Evolutionary conservation across 2,888 invertebrate genomes (phyloP), one percentile per base, ranked within the genome.

Genomic region (Eugnorisma glareosa): DNA sequence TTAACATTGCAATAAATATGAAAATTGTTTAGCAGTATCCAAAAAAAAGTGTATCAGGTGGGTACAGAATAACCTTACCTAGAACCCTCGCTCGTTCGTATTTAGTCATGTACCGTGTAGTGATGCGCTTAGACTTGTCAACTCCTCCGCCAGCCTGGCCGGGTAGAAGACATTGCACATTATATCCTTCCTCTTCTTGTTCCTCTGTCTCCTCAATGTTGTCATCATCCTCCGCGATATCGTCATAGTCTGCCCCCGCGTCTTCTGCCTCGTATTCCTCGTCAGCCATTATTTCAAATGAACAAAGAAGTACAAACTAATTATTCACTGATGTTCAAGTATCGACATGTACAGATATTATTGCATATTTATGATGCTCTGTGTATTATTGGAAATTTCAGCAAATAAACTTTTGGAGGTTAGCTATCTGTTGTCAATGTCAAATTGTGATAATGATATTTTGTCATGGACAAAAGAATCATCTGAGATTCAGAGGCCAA

Each of bases 21-120:
- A 13, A 2, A 35, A 24, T 11, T 21, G 6, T 15, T 6, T 1
- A 37, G 18, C 3, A 28, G 4, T 21, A 18, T 28, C 18, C 37
- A 11, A 43, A 59, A 18, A 73, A 35, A 5, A 15, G 24, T 28
- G 5, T 37, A 4, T 31, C 31, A 11, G 8, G 15, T 48, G 7
- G 6, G 31, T 18, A 6, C 15, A 82, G 51, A 15, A 57, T 87
- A 89, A 87, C 86, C 90, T 91, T 83, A 95, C 95, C 95, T 91
- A 95, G 90, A 63, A 95, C 96, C 92, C 96, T 93, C 24, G 96
- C 96, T 78, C 96, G 89, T 88, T 96, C 96, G 87, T 97, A 98
- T 97, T 99, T 99, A 1, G 99, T 99, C 99, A 99, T 99, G 91
- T 99, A 99, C 90, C 98, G 98, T 0, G 99, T 99, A 1, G 99